Percentiles rank a stretch among this genome's conserved stretches.
Evolutionary conservation across 2,797 vertebrate species (phyloP).

Genomic region (Sebastolobus altivelis): DNA sequence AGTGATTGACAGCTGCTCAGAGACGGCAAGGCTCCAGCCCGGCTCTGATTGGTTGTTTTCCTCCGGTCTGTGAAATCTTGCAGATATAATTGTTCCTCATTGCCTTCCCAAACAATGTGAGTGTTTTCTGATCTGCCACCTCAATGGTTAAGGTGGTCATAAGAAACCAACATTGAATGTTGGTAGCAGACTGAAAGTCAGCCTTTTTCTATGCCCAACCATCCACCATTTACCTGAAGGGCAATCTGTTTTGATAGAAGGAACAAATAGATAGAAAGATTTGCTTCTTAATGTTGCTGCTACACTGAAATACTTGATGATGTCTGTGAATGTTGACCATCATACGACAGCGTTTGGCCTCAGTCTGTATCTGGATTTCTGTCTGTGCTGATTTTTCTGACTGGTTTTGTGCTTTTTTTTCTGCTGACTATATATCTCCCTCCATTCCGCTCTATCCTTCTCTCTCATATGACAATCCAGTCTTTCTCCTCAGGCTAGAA

Average conservation of each 20-base stretch:
- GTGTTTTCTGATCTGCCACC: too few species aligned
- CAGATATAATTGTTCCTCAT: background rate
- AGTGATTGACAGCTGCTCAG: too few species aligned
- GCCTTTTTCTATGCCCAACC: background rate
- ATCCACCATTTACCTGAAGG: background rate
- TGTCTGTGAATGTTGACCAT: background rate
- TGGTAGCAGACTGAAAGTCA: background rate
- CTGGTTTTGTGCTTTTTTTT: background rate
- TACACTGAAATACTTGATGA: background rate
- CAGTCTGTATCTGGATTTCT: background rate
- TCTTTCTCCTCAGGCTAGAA: background rate
- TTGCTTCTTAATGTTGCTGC: background rate
- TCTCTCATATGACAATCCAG: background rate
- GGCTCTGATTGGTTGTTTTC: too few species aligned
- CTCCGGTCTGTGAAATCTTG: too few species aligned
- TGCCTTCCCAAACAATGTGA: too few species aligned
- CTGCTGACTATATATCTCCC: background rate
- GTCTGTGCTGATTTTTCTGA: background rate
- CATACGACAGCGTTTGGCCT: background rate
- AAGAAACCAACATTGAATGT: background rate
- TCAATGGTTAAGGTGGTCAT: background rate
- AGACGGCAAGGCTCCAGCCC: too few species aligned
- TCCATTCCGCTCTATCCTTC: background rate
- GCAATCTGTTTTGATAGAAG: rapidly evolving
- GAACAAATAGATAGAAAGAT: background rate